Conservation (phyloP, 2,113 vertebrate genomes). For the Psophia crepitans region DNA sequence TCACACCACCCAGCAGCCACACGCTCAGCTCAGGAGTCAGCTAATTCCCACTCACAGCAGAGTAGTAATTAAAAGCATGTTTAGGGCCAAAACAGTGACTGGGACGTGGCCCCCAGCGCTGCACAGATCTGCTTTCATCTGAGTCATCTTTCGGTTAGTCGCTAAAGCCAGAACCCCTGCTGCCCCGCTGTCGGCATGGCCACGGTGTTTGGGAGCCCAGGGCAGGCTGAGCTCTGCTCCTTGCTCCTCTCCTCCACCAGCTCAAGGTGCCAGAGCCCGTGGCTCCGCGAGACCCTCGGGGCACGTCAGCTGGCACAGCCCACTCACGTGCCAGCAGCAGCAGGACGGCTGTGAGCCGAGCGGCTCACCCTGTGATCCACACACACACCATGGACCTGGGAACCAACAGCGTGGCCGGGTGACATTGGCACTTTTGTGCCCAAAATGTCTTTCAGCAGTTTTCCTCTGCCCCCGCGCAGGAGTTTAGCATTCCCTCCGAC, state of each 20-base stretch:
- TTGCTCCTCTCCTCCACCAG: not conserved
- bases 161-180: not conserved
- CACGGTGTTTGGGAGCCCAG: fast-evolving
- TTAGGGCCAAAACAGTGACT: not conserved
- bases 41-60: not conserved
- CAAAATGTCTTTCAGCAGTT: not conserved
- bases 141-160: not conserved
- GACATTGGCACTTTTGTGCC: not conserved
- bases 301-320: no score
- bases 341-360: fast-evolving
- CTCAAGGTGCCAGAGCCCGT: fast-evolving
- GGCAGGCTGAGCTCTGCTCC: not conserved
- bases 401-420: not conserved
- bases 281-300: fast-evolving
- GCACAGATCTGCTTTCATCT: not conserved
- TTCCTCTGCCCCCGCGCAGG: fast-evolving
- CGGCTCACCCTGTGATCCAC: not conserved
- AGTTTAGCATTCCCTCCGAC: not conserved
- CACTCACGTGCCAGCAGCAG: fast-evolving
- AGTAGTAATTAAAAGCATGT: slow-evolving; percentile 47
- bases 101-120: not conserved
- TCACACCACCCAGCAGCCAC: not conserved
- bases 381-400: not conserved
- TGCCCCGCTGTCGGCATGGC: not conserved
- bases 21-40: not conserved